A percentile compares a stretch with the other conserved stretches of the same genome.
These are phyloP conservation scores for Rhogogaster chlorosoma DNA, from an alignment of 2,888 invertebrate species.

Conservation along the genomic window DNA sequence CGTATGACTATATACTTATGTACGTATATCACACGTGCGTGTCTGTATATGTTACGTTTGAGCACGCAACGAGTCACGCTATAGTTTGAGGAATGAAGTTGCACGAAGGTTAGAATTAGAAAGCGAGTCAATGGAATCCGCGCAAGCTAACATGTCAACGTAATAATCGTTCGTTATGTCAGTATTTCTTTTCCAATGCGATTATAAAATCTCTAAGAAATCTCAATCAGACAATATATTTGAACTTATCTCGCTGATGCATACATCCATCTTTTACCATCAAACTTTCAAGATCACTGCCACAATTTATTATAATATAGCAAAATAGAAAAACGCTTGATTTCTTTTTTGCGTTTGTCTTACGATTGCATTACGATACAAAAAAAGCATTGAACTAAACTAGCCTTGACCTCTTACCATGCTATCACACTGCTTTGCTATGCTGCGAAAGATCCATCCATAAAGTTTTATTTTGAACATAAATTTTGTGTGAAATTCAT, in stretches of 20 bases:
- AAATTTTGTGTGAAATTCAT: neutral
- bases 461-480: neutral
- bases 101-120: conserved; percentile 43
- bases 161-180: conserved; percentile 39
- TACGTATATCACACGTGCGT: neutral
- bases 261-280: neutral
- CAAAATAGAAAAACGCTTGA: neutral
- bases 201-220: conserved; percentile 1
- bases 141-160: conserved; percentile 32
- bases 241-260: neutral
- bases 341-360: neutral
- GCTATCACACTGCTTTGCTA: neutral
- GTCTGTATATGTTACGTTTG: neutral
- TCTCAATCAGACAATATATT: neutral
- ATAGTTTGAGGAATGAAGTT: conserved; percentile 29
- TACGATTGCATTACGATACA: neutral
- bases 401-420: neutral
- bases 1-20: neutral
- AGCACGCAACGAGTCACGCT: conserved; percentile 29
- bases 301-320: conserved; percentile 1
- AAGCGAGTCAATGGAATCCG: conserved; percentile 42
- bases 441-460: neutral
- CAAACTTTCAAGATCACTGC: conserved; percentile 13
- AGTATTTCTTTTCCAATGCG: conserved; percentile 1
- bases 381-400: neutral